Evolutionary conservation across 2,113 vertebrate species (phyloP), one percentile per base, ranked within the genome.

Genomic region (Gymnogyps californianus): DNA sequence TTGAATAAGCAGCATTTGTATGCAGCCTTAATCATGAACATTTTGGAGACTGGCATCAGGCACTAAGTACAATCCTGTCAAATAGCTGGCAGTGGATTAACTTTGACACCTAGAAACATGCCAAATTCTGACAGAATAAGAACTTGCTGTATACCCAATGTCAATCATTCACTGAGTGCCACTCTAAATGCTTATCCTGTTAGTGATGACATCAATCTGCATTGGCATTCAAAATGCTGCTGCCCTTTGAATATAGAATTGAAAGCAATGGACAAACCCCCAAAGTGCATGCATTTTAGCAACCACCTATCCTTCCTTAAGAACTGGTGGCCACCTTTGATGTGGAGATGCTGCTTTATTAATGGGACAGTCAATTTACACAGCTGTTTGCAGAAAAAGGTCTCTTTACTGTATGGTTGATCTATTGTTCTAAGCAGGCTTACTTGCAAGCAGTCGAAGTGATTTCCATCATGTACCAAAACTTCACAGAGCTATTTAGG

Each of bases 1-100:
- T 90, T 94, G 94, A 96, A 75, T 64, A 92, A 94, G 34, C 80
- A 83, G 31, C 87, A 97, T 97, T 97, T 96, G 97, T 97, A 97
- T 97, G 94, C 95, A 92, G 71, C 86, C 83, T 92, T 96, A 96
- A 97, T 96, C 93, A 96, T 62, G 83, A 95, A 91, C 71, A 55
- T 94, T 97, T 96, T 96, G 93, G 91, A 88, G 87, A 96, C 78
- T 96, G 86, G 78, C 95, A 97, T 93, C 91, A 75, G 6, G 55
- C 88, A 86, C 95, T 94, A 96, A 97, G 76, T 93, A 91, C 94
- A 86, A 91, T 83, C 81, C 71, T 95, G 97, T 97, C 97, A 97
- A 94, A 97, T 95, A 96, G 74, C 93, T 96, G 96, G 97, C 96
- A 96, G 95, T 97, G 96, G 97, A 98, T 98, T 98, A 97, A 96